These are phyloP conservation scores for Pseudocheirus occidentalis DNA, from an alignment of 2,797 vertebrate genomes.

Conservation along the genomic window DNA sequence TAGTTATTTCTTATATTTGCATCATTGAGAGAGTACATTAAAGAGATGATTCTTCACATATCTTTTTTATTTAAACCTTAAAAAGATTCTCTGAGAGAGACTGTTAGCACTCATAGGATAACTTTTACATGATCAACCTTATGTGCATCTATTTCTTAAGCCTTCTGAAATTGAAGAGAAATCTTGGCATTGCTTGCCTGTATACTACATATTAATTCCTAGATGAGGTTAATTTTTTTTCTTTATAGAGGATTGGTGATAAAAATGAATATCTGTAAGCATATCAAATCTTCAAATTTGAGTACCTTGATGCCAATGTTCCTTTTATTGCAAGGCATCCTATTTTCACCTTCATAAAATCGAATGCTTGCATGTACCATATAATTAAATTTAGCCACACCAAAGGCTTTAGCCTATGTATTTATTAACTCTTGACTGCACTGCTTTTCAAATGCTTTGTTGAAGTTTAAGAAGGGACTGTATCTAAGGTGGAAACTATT, in stretches of 20 bases:
- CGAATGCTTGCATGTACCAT: conserved; percentile 81
- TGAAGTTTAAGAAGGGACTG: conserved; percentile 72
- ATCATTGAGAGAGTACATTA: background rate
- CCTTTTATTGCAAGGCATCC: conserved; percentile 80
- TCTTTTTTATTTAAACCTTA: conserved; percentile 46
- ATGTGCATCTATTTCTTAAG: conserved; percentile 42
- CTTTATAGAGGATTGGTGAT: conserved; percentile 70
- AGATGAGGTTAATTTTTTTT: conserved; percentile 49
- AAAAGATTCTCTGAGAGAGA: conserved; percentile 44
- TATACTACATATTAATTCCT: conserved; percentile 67
- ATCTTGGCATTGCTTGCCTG: conserved; percentile 61
- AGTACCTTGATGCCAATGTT: conserved; percentile 76
- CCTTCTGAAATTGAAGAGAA: conserved; percentile 49
- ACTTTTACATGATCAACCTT: conserved; percentile 65
- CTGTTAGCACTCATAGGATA: conserved; percentile 64
- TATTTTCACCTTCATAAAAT: conserved; percentile 84
- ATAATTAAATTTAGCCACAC: conserved; percentile 83
- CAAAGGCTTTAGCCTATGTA: conserved; percentile 73
- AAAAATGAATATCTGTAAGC: conserved; percentile 80
- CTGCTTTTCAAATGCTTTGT: conserved; percentile 72
- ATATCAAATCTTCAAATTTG: conserved; percentile 79
- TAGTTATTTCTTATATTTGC: background rate
- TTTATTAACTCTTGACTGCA: conserved; percentile 80
- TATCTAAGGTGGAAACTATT: conserved; percentile 35
- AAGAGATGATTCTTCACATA: background rate